A percentile compares a stretch with the other conserved stretches of the same genome.
Conservation (phyloP, 37 sponge, comb jelly and placozoan species). For the Cliona cf. orientalis region DNA sequence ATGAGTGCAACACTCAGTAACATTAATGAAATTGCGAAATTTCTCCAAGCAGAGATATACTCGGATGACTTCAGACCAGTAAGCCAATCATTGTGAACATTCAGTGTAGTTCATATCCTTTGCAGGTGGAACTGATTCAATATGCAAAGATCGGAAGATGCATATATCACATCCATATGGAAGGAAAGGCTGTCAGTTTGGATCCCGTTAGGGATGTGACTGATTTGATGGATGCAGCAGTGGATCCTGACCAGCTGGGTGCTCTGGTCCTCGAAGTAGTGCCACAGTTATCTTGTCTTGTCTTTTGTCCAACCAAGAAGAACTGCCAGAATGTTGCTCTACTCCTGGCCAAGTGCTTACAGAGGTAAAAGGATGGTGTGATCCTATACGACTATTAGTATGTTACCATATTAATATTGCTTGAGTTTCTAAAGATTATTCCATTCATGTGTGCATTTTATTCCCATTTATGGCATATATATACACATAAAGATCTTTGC, state of each 20-base stretch:
- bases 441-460: too few relatives aligned
- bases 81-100: too few relatives aligned
- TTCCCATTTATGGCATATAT: background rate
- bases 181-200: background rate
- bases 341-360: slow-evolving; percentile 65
- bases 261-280: slow-evolving; percentile 79
- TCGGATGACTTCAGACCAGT: slow-evolving; percentile 88
- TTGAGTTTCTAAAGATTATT: too few relatives aligned
- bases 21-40: slow-evolving; percentile 70
- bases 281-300: slow-evolving; percentile 84
- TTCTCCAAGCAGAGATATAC: slow-evolving; percentile 78
- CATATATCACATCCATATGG: slow-evolving; percentile 32
- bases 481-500: background rate
- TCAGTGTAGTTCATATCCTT: too few relatives aligned
- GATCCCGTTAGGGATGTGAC: background rate
- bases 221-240: background rate
- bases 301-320: slow-evolving; percentile 95
- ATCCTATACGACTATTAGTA: too few relatives aligned
- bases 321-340: slow-evolving; percentile 90
- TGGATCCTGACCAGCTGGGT: slow-evolving; percentile 71
- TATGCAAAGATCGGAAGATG: slow-evolving; percentile 61
- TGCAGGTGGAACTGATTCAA: slow-evolving; percentile 65
- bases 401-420: too few relatives aligned
- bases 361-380: slow-evolving; percentile 29
- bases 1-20: slow-evolving; percentile 98